phyloP scores from a whole-genome alignment of 2,797 vertebrate genomes.

The Sphenopsis melanotis region DNA sequence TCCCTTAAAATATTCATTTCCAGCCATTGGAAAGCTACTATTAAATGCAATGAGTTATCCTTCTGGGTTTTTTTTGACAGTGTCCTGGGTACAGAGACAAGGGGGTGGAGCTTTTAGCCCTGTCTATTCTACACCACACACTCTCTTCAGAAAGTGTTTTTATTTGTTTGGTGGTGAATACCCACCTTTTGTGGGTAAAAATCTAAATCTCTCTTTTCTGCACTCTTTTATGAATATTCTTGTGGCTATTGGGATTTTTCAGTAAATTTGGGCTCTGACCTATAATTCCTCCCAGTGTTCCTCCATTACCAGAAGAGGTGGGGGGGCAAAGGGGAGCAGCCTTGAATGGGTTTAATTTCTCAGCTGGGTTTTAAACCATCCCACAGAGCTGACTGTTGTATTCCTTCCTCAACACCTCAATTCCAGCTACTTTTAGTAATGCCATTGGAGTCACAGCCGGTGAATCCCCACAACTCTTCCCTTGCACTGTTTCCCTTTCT shows the following conservation, averaged over 20 bases:
- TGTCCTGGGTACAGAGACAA: neutral
- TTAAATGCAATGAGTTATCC: neutral
- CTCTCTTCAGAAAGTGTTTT: neutral
- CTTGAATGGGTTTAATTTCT: neutral
- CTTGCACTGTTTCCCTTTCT: neutral
- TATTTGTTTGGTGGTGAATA: neutral
- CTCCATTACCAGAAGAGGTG: neutral
- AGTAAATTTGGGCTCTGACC: neutral
- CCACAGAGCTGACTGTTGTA: neutral
- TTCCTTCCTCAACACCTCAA: neutral
- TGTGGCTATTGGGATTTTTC: neutral
- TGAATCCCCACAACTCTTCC: neutral
- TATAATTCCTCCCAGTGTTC: neutral
- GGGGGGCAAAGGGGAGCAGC: neutral
- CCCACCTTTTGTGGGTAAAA: neutral
- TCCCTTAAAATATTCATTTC: neutral
- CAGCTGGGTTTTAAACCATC: neutral
- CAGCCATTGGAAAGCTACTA: neutral
- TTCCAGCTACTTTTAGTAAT: neutral
- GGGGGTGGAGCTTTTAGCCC: neutral
- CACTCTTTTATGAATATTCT: neutral
- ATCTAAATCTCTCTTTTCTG: neutral
- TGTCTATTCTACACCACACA: neutral
- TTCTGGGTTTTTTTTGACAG: neutral
- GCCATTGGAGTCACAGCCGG: neutral